Conservation (phyloP, 2,888 invertebrate species). For the Eutolmus rufibarbis region DNA sequence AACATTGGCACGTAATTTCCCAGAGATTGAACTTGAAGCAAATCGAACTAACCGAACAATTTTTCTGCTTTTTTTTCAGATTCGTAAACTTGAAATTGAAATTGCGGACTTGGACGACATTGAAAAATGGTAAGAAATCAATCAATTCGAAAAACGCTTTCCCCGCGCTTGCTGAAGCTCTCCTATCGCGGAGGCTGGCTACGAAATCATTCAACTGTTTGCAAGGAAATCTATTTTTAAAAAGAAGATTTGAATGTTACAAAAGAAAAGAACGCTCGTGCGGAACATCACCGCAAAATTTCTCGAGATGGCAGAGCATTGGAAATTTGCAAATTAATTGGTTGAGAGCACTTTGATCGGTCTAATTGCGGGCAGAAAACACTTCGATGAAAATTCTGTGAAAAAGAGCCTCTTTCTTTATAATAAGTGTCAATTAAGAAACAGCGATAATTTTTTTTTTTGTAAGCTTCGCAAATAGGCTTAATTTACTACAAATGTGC, state of each 20-base stretch:
- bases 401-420: background rate
- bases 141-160: background rate
- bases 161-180: background rate
- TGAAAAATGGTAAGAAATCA: slow-evolving; percentile 21
- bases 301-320: background rate
- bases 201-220: background rate
- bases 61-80: background rate
- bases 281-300: background rate
- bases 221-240: background rate
- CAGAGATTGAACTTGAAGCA: background rate
- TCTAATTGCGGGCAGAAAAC: background rate
- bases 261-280: background rate
- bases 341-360: background rate
- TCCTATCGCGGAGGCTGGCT: background rate
- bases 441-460: background rate
- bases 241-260: background rate
- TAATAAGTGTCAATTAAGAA: background rate
- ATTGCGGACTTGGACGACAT: background rate
- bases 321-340: background rate
- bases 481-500: background rate
- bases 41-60: background rate
- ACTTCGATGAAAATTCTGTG: background rate
- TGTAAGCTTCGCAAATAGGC: background rate
- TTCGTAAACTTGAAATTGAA: background rate
- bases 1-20: background rate